Base-by-base conservation (phyloP, 2,797 vertebrate species). In the Helostoma temminkii region DNA sequence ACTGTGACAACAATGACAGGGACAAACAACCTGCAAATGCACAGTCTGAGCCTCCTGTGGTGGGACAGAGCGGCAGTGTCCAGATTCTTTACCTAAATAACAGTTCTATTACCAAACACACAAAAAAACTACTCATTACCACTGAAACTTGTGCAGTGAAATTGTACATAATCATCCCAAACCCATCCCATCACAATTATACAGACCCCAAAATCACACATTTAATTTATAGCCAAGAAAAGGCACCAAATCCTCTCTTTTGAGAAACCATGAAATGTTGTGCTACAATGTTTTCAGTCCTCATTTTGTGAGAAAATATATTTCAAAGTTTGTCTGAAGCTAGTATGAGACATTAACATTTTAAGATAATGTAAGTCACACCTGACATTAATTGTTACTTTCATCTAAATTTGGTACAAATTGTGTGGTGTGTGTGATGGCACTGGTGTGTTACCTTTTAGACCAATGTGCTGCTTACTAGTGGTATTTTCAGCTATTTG, bases 381-480 rank as follows among this genome's bases (percentile, higher is more conserved):
- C 15, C 42, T 42, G 34, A 11, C 10, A 36, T 36, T 19, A 19
- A 6, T 9, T 43, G 1, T 18, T 9, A n/a, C 18, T n/a, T 19
- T 42, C 3, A 43, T 21, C 42, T 43, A 21, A 19, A 43, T 43
- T 43, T n/a, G 16, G 16, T 41, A 16, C 5, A n/a, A 11, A 37
- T 37, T 3, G 18, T 9, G 21, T 46, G 8, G 8, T 39, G 22
- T 57, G 7, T 36, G 1, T 37, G 5, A 19, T 25, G 18, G 45
- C n/a, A 46, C 18, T 10, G 8, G 14, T 22, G 9, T 25, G 11
- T 15, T 7, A 26, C 2, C 3, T 50, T 48, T 42, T 10, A 36
- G 5, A 10, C 10, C 46, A 61, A 5, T 53, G 39, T 83, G 66
- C 79, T 76, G 79, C 82, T 82, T 3, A 63, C 79, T 80, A 37